phyloP scores from a whole-genome alignment of 1,140 invertebrate species.

The Panulirus ornatus region DNA sequence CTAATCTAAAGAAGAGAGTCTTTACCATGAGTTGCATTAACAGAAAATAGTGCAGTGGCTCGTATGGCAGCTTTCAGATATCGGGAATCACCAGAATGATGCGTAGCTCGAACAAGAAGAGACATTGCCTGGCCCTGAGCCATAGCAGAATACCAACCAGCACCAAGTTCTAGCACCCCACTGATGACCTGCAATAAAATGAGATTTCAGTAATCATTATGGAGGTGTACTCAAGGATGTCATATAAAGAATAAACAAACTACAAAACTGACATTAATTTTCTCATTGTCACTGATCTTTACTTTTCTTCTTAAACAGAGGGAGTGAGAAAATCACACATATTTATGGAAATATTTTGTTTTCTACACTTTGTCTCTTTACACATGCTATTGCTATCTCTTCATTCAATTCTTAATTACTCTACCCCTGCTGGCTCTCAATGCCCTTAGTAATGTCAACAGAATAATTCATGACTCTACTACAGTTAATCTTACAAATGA shows the following conservation, averaged over 20 bases:
- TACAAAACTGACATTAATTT: no score
- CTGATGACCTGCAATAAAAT: constrained; percentile 80
- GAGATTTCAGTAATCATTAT: neutral
- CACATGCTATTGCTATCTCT: no score
- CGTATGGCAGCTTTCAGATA: constrained; percentile 90
- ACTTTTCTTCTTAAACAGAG: no score
- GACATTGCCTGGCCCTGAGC: constrained; percentile 98
- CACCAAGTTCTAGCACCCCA: constrained; percentile 87
- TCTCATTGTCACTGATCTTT: no score
- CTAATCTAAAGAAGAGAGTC: neutral
- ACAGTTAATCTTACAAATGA: neutral
- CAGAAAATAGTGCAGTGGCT: constrained; percentile 89
- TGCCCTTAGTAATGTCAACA: no score
- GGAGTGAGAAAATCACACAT: no score
- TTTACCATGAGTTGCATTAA: constrained; percentile 77
- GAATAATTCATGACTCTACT: no score
- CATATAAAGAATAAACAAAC: neutral
- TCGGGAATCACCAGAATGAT: constrained; percentile 86
- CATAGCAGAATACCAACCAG: constrained; percentile 98
- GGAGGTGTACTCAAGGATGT: neutral
- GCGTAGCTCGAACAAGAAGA: constrained; percentile 92
- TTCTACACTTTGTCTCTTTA: no score
- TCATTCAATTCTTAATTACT: no score
- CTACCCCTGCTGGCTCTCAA: no score
- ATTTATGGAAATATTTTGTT: no score